These are phyloP conservation scores for Toxostoma redivivum DNA, from an alignment of 2,113 vertebrate species.

Conservation along the genomic window DNA sequence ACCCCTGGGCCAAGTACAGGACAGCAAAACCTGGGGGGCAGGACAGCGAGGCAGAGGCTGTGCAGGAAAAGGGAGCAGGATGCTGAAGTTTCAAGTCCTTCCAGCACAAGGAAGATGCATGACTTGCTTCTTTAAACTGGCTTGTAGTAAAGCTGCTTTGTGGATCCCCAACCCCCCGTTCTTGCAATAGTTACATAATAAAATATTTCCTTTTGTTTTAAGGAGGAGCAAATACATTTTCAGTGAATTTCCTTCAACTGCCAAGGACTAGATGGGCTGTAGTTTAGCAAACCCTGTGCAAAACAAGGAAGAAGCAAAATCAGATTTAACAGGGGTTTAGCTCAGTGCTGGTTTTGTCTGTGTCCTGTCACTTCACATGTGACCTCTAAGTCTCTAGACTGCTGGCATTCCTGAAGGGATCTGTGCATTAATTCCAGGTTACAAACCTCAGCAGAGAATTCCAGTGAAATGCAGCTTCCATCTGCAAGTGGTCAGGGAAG, in stretches of 20 bases:
- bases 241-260: not conserved
- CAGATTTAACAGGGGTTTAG: not conserved
- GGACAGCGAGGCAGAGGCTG: not conserved
- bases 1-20: conserved; percentile 80
- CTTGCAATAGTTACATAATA: not conserved
- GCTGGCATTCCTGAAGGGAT: not conserved
- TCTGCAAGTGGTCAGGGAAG: not conserved
- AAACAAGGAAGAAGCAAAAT: not conserved
- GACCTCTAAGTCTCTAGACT: not conserved
- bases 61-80: not conserved
- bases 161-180: not conserved
- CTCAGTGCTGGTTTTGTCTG: not conserved
- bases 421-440: not conserved
- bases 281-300: not conserved
- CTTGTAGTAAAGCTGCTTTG: not conserved
- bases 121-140: not conserved
- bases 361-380: not conserved
- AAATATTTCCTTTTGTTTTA: not conserved
- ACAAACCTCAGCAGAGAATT: not conserved
- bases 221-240: not conserved
- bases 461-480: not conserved
- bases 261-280: not conserved
- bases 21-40: not conserved
- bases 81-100: not conserved
- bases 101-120: not conserved